Evolutionary conservation across 2,888 invertebrate genomes (phyloP), one percentile per base, ranked within the genome.

Genomic region (Mythimna loreyi): DNA sequence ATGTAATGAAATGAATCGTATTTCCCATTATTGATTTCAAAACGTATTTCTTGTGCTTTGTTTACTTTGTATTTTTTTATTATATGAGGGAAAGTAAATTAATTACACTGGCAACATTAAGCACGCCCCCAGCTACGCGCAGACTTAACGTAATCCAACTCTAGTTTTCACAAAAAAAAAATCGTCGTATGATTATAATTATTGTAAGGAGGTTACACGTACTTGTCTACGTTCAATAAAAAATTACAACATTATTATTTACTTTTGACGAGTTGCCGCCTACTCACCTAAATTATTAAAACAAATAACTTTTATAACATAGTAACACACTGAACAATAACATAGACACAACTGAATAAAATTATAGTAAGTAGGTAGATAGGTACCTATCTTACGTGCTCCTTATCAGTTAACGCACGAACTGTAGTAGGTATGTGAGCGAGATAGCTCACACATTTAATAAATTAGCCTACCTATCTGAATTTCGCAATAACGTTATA

Each of bases 221-320:
- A n/a, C 25, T 43, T 8, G n/a, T 9, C 19, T 61, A 47, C 30
- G n/a, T 28, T 7, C 16, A 49, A 19, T 23, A 13, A 33, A 55
- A 66, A 40, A 30, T 28, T 23, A 45, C 7, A 21, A 40, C 25
- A 28, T 33, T 33, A n/a, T 8, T 33, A 5, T 63, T 33, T 53
- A 28, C 9, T 58, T 45, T 9, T 19, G 9, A 30, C 28, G 13
- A 43, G 7, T 25, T 6, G 60, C 52, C 33, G 23, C 61, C 43
- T 58, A 80, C 80, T 80, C 69, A 82, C 82, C 72, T 75, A 82
- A 75, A 59, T 63, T 53, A 62, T 45, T 63, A 60, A 43, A 60
- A 59, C 16, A 47, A 40, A 36, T 40, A 67, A 55, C 43, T 57
- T 64, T 60, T 78, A 30, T 28, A 60, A 16, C 76, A 79, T 82